Evolutionary conservation across 2,113 vertebrate species (phyloP).

Genomic region (Hemiprocne comata): DNA sequence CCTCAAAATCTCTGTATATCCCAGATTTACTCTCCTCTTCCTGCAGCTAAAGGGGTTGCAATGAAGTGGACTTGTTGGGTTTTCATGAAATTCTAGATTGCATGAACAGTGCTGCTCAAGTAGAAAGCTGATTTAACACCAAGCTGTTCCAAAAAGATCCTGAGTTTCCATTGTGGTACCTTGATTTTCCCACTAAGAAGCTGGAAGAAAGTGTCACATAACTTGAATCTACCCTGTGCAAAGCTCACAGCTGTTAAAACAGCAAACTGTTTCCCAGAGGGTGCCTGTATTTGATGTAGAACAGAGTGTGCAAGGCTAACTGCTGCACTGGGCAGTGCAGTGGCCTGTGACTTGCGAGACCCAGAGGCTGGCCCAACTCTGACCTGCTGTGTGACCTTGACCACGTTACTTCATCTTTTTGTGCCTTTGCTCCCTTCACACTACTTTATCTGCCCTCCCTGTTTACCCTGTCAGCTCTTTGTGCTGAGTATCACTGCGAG

Average conservation of each 20-base stretch:
- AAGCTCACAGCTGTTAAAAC: slow-evolving; percentile 59
- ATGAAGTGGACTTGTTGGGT: neutral
- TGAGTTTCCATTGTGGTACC: neutral
- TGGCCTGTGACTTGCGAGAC: rapidly evolving
- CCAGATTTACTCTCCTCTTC: neutral
- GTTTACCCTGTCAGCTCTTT: neutral
- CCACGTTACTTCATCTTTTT: neutral
- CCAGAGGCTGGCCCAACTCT: neutral
- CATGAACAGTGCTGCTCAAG: neutral
- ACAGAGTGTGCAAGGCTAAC: neutral
- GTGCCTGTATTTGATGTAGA: neutral
- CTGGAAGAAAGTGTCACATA: neutral
- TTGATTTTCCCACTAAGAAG: slow-evolving; percentile 2
- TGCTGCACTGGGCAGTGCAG: neutral
- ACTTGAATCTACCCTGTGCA: neutral
- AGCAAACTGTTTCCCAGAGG: neutral
- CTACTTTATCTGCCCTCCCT: neutral
- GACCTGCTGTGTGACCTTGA: neutral
- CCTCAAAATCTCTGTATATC: neutral
- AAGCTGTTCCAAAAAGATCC: neutral
- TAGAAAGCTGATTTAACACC: neutral
- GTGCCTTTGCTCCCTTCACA: neutral
- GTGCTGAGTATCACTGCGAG: neutral
- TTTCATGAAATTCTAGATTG: neutral
- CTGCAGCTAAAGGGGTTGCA: neutral